A percentile compares a stretch with the other conserved stretches of the same genome.
Conservation (phyloP, 2,888 invertebrate species). For the Patella ulyssiponensis region DNA sequence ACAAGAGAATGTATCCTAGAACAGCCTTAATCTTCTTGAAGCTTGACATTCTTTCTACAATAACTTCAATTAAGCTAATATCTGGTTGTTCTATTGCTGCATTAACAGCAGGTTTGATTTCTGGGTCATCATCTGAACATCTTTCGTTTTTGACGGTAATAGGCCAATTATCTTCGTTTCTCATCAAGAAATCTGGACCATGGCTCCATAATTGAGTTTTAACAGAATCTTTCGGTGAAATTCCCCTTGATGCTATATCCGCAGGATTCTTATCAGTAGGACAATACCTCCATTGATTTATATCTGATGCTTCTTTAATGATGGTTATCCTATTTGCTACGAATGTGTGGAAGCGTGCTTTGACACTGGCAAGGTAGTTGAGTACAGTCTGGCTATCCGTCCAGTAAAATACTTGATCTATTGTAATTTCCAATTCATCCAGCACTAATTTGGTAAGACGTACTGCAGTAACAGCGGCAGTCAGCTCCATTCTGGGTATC, state of each 20-base stretch:
- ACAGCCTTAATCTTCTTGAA: background rate
- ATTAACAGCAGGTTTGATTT: conserved; percentile 7
- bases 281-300: background rate
- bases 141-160: background rate
- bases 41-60: background rate
- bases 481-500: conserved; percentile 29
- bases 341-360: no score
- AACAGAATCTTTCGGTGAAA: background rate
- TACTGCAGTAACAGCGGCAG: conserved; percentile 27
- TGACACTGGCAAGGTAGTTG: no score
- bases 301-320: conserved; percentile 19
- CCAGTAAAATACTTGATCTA: no score
- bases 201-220: background rate
- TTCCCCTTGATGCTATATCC: conserved; percentile 14
- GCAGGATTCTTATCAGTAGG: conserved; percentile 9
- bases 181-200: conserved; percentile 13
- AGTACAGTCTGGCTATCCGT: no score
- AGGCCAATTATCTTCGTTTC: background rate
- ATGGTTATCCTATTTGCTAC: no score
- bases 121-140: background rate
- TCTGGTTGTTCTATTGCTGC: background rate
- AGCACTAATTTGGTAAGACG: no score
- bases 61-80: background rate
- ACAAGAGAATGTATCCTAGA: background rate
- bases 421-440: no score